Conservation (phyloP, 2,797 vertebrate species). For the Poecilia wingei region DNA sequence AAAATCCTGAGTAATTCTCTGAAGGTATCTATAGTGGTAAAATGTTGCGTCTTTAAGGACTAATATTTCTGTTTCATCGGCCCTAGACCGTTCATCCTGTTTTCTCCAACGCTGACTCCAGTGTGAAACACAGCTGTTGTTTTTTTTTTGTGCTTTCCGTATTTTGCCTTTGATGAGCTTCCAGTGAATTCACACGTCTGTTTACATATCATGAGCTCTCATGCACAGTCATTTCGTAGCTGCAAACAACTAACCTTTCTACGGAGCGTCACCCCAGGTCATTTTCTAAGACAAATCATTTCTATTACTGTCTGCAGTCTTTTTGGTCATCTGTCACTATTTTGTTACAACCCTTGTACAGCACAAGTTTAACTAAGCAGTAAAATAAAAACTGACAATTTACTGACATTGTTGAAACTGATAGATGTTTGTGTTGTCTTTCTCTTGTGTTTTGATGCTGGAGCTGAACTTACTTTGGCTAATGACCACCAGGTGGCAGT, state of each 20-base stretch:
- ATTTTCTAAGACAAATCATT: conserved; percentile 45
- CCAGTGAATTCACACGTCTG: conserved; percentile 37
- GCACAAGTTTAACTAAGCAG: conserved; percentile 68
- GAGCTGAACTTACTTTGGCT: not conserved
- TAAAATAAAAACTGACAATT: conserved; percentile 67
- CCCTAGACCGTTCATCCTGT: not conserved
- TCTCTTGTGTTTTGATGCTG: not conserved
- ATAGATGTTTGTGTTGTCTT: not conserved
- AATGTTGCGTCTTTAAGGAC: not conserved
- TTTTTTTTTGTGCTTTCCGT: conserved; percentile 16
- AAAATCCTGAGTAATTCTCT: not conserved
- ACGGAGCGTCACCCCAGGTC: conserved; percentile 11
- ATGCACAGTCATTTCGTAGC: conserved; percentile 27
- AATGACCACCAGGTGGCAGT: not conserved
- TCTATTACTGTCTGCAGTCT: conserved; percentile 42
- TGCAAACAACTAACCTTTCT: conserved; percentile 22
- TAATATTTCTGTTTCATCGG: not conserved
- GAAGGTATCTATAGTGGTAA: not conserved
- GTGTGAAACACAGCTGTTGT: not conserved
- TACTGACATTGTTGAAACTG: conserved; percentile 44
- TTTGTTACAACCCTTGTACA: conserved; percentile 72
- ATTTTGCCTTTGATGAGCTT: conserved; percentile 54
- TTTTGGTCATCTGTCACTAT: conserved; percentile 53
- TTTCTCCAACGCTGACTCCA: not conserved
- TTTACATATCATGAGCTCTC: conserved; percentile 57